Conservation (phyloP, 2,797 vertebrate species). For the Takifugu rubripes region DNA sequence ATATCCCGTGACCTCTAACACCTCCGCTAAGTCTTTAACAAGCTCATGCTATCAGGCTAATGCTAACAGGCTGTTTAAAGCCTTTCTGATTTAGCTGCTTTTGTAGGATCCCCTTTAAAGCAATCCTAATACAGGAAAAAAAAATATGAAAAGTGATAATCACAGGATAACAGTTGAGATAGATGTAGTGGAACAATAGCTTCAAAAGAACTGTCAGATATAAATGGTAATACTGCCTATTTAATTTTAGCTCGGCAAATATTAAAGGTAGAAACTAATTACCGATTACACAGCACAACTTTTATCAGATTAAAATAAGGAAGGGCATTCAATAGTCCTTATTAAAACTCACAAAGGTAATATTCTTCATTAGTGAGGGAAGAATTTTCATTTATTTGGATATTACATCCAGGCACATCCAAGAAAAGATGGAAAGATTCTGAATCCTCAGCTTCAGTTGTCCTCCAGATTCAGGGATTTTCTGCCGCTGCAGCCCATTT, state of each 20-base stretch:
- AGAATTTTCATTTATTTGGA: no score
- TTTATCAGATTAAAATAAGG: not conserved
- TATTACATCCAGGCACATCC: not conserved
- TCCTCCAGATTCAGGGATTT: not conserved
- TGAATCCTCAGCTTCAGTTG: no score
- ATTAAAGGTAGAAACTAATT: not conserved
- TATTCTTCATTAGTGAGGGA: not conserved
- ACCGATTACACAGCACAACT: conserved; percentile 1
- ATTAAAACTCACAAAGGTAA: not conserved
- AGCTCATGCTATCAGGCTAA: conserved; percentile 64
- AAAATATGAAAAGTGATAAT: not conserved
- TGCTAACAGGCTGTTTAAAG: conserved; percentile 47
- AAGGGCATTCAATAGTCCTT: not conserved
- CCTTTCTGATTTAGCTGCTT: conserved; percentile 48
- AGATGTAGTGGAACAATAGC: not conserved
- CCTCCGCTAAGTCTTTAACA: conserved; percentile 41
- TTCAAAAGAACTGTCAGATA: no score
- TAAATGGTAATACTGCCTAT: not conserved
- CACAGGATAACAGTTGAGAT: not conserved
- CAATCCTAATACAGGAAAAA: not conserved
- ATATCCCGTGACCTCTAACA: conserved; percentile 28
- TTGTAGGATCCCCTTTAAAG: conserved; percentile 11
- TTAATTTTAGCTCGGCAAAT: conserved; percentile 6
- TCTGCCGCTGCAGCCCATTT: not conserved
- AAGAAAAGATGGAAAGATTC: not conserved